phyloP scores from a whole-genome alignment of 2,113 vertebrate species.

The Gallinago undulata region DNA sequence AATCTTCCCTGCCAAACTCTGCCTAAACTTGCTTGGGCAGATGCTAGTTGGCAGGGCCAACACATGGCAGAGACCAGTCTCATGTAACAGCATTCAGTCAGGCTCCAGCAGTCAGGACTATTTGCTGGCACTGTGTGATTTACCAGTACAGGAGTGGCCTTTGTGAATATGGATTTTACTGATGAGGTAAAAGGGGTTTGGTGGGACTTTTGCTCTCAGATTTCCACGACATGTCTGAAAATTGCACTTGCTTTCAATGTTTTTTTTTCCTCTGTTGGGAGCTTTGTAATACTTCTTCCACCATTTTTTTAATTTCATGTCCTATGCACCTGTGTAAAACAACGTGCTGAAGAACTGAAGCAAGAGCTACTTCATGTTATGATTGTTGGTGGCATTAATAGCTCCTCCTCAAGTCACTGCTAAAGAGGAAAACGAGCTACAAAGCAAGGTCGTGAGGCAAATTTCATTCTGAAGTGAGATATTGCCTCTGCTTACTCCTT shows the following conservation, averaged over 20 bases:
- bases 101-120: neutral
- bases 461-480: neutral
- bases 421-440: neutral
- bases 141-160: neutral
- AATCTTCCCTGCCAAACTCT: neutral
- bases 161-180: neutral
- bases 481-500: neutral
- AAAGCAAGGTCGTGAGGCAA: neutral
- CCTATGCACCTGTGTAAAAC: neutral
- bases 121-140: neutral
- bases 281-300: neutral
- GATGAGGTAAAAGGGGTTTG: neutral
- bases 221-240: neutral
- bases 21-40: neutral
- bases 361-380: neutral
- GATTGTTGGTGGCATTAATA: neutral
- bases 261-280: neutral
- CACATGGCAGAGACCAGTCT: neutral
- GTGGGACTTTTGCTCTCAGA: neutral
- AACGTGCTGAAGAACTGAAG: neutral
- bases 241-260: neutral
- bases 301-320: neutral
- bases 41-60: neutral
- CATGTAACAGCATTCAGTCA: fast-evolving
- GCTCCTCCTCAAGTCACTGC: neutral